Evolutionary conservation across 2,113 vertebrate species (phyloP).

Genomic region (Plotosus lineatus): DNA sequence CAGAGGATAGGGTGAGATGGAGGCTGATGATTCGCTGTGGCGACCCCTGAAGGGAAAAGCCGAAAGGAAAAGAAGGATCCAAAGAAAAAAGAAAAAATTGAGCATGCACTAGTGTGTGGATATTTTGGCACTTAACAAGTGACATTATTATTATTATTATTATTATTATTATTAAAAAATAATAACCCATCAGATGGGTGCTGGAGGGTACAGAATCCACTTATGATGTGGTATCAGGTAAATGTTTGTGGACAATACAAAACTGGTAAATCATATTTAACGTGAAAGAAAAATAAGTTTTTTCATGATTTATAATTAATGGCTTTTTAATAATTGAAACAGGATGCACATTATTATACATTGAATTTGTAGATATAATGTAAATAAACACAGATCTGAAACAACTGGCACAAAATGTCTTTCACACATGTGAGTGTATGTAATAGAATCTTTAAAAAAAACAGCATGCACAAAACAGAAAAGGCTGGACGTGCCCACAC

Average conservation of each 20-base stretch:
- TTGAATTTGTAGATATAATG: neutral
- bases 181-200: neutral
- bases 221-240: neutral
- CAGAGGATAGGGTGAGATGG: too few species aligned
- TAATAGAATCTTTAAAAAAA: neutral
- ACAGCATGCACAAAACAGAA: slow-evolving; percentile 12
- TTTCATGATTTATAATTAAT: slow-evolving; percentile 8
- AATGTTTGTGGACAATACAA: neutral
- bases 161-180: too few species aligned
- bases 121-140: too few species aligned
- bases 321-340: slow-evolving; percentile 19
- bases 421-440: slow-evolving; percentile 15
- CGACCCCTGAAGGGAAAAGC: too few species aligned
- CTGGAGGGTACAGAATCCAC: neutral
- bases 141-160: too few species aligned
- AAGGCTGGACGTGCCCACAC: slow-evolving; percentile 1
- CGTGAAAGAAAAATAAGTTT: slow-evolving; percentile 3
- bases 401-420: slow-evolving; percentile 14
- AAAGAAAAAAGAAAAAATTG: too few species aligned
- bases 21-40: too few species aligned
- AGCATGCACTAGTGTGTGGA: too few species aligned
- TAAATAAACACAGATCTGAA: slow-evolving; percentile 5
- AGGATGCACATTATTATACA: slow-evolving; percentile 5
- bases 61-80: too few species aligned
- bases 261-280: neutral